These are phyloP conservation scores for Drosophila ananassae DNA, from an alignment of 1,140 invertebrate genomes.

Conservation along the genomic window DNA sequence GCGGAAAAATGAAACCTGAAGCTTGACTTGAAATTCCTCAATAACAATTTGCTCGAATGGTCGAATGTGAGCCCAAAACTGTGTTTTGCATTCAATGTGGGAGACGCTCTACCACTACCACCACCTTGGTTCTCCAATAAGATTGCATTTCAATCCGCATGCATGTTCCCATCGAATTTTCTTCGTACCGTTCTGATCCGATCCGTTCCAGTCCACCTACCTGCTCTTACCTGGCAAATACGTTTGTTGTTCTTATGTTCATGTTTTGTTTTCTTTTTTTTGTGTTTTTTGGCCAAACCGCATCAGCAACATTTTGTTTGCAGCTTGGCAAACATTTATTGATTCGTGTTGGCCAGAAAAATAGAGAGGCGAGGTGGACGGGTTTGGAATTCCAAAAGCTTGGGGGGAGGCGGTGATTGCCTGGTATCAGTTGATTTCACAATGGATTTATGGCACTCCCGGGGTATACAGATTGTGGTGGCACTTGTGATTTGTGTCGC, in stretches of 20 bases:
- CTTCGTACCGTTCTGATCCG: not conserved
- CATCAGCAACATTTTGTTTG: constrained; percentile 23
- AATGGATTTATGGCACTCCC: constrained; percentile 75
- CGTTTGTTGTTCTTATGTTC: not conserved
- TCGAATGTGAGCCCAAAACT: constrained; percentile 12
- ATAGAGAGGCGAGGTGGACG: not conserved
- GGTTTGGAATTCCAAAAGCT: not conserved
- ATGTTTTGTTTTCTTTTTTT: not conserved
- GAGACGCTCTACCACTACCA: constrained; percentile 1
- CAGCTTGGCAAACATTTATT: constrained; percentile 41
- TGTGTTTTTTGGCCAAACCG: constrained; percentile 8
- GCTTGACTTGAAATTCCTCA: constrained; percentile 26
- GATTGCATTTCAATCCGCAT: constrained; percentile 28
- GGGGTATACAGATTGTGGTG: constrained; percentile 70
- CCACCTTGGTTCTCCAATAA: constrained; percentile 22
- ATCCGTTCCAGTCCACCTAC: not conserved
- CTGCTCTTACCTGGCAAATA: not conserved
- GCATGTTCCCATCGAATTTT: constrained; percentile 10
- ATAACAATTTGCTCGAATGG: constrained; percentile 27
- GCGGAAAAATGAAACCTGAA: constrained; percentile 10
- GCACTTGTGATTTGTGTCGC: constrained; percentile 73
- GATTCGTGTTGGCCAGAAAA: constrained; percentile 43
- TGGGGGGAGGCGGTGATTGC: constrained; percentile 3
- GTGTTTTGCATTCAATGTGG: constrained; percentile 21
- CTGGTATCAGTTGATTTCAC: constrained; percentile 67